Conservation (phyloP, 1,140 invertebrate species). For the Sycophila sp. region DNA sequence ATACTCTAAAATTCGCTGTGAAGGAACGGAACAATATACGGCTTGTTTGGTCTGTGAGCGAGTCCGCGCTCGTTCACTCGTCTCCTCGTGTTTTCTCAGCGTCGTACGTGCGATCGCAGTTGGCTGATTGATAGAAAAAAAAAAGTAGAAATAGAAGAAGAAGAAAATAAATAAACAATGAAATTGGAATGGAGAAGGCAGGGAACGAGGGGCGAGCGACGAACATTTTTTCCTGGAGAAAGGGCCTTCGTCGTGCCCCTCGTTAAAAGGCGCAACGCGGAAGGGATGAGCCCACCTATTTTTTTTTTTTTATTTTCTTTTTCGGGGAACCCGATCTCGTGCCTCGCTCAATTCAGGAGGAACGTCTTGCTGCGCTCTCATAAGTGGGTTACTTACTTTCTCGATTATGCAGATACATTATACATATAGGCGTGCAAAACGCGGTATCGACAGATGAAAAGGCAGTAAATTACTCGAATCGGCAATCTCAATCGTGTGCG, state of each 20-base stretch:
- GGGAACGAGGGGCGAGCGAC: no score
- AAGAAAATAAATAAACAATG: no score
- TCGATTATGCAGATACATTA: not conserved
- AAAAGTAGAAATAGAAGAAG: no score
- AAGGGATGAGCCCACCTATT: no score
- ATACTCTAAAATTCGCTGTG: not conserved
- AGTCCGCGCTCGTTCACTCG: not conserved
- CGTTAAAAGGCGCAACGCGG: no score
- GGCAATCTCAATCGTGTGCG: not conserved
- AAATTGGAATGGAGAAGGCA: no score
- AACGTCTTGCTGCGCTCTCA: not conserved
- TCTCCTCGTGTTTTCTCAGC: not conserved
- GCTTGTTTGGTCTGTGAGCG: not conserved
- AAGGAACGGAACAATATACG: not conserved
- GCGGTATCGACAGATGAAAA: conserved; percentile 26
- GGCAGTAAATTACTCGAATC: conserved; percentile 21
- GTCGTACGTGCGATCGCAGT: no score
- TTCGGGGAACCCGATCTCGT: no score
- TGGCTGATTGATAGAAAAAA: no score
- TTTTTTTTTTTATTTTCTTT: not conserved
- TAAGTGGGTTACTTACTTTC: not conserved
- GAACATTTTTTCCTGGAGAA: no score
- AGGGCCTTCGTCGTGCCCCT: no score
- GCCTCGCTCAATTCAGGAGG: no score
- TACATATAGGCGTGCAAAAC: not conserved